phyloP scores from a whole-genome alignment of 2,797 vertebrate species.

The Takifugu rubripes region DNA sequence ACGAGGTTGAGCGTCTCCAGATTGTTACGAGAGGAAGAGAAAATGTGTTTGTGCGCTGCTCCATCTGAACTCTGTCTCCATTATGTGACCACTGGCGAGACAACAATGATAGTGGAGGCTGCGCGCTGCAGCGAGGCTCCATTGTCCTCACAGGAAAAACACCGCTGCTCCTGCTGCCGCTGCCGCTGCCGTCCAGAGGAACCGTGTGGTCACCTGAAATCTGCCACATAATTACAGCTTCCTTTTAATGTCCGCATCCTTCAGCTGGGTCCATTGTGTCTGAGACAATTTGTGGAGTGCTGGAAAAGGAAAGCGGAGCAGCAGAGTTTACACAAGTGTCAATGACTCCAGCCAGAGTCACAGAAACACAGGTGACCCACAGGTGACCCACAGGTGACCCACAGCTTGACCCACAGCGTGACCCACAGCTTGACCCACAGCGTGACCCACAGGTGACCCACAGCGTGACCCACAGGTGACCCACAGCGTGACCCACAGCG shows the following conservation, averaged over 20 bases:
- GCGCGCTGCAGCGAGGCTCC: constrained; percentile 22
- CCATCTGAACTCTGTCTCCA: constrained; percentile 19
- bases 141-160: constrained; percentile 46
- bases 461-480: no score
- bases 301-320: constrained; percentile 26
- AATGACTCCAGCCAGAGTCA: no score
- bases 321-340: constrained; percentile 7
- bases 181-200: constrained; percentile 29
- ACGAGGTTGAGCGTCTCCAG: constrained; percentile 42
- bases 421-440: no score
- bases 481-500: no score
- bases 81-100: constrained; percentile 37
- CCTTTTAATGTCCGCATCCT: constrained; percentile 12
- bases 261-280: constrained; percentile 41
- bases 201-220: constrained; percentile 44
- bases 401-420: no score
- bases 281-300: constrained; percentile 32
- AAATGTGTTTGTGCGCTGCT: background rate
- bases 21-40: constrained; percentile 46
- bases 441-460: no score
- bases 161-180: constrained; percentile 6
- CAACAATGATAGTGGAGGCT: constrained; percentile 44
- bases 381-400: no score
- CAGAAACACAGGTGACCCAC: no score
- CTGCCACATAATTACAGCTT: constrained; percentile 41